Evolutionary conservation across 2,888 invertebrate genomes (phyloP).

Genomic region (Spicauda simplicius): DNA sequence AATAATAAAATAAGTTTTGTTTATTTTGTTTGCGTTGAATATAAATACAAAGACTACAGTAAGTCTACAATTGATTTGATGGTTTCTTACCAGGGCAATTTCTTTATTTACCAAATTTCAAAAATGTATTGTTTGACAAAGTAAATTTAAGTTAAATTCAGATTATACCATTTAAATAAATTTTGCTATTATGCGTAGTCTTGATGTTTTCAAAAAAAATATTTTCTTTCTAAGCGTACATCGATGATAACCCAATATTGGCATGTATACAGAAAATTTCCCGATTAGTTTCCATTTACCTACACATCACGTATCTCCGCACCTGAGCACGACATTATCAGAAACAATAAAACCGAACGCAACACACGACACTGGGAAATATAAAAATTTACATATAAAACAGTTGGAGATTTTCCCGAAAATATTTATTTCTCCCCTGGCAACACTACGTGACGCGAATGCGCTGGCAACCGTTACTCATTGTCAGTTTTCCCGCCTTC

Average conservation of each 20-base stretch:
- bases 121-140: too few species aligned
- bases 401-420: constrained; percentile 66
- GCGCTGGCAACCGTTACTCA: constrained; percentile 60
- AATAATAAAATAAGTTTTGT: too few species aligned
- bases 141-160: too few species aligned
- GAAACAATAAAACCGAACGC: constrained; percentile 67
- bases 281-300: constrained; percentile 20
- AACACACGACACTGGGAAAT: constrained; percentile 63
- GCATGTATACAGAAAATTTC: background rate
- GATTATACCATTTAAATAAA: too few species aligned
- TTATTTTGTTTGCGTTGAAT: too few species aligned
- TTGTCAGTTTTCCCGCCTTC: constrained; percentile 51
- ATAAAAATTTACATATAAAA: constrained; percentile 80
- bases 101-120: too few species aligned
- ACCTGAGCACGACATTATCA: constrained; percentile 62
- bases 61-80: too few species aligned
- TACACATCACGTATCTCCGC: constrained; percentile 40
- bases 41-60: too few species aligned
- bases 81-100: too few species aligned
- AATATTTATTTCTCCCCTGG: constrained; percentile 78
- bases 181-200: too few species aligned
- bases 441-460: constrained; percentile 75
- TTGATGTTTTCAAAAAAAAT: too few species aligned
- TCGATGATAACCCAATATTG: background rate
- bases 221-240: too few species aligned